These are phyloP conservation scores for Aquatica leii DNA, from an alignment of 2,888 invertebrate genomes.

Conservation along the genomic window DNA sequence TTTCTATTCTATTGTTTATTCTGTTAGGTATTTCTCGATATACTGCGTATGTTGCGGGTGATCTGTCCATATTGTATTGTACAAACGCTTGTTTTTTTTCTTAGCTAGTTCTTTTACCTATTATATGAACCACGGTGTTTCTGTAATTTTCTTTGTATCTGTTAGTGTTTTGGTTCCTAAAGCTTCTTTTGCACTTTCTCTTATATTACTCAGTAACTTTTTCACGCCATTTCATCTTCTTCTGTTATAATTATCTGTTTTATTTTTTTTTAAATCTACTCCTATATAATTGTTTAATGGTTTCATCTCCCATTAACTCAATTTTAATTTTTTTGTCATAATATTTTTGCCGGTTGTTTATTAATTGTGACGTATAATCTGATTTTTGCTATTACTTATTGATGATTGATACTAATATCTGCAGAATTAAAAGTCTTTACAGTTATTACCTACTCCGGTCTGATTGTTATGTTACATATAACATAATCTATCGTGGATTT, in stretches of 20 bases:
- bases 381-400: not conserved
- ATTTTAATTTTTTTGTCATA: not conserved
- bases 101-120: not conserved
- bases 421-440: no score
- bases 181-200: conserved; percentile 1
- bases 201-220: conserved; percentile 1
- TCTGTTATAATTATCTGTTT: not conserved
- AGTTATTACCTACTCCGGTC: not conserved
- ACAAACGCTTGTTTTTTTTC: not conserved
- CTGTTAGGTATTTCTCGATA: not conserved
- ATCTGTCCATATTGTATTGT: no score
- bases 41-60: conserved; percentile 4
- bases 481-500: not conserved
- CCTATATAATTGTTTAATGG: no score
- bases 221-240: not conserved
- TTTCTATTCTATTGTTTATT: not conserved
- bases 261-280: not conserved
- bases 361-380: not conserved
- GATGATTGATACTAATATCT: no score
- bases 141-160: not conserved
- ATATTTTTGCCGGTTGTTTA: conserved; percentile 1
- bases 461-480: not conserved
- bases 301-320: not conserved
- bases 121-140: not conserved
- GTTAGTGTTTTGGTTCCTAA: no score